A percentile compares a stretch with the other conserved stretches of the same genome.
Conservation (phyloP, 1,140 invertebrate genomes). For the Phocides pigmalion region DNA sequence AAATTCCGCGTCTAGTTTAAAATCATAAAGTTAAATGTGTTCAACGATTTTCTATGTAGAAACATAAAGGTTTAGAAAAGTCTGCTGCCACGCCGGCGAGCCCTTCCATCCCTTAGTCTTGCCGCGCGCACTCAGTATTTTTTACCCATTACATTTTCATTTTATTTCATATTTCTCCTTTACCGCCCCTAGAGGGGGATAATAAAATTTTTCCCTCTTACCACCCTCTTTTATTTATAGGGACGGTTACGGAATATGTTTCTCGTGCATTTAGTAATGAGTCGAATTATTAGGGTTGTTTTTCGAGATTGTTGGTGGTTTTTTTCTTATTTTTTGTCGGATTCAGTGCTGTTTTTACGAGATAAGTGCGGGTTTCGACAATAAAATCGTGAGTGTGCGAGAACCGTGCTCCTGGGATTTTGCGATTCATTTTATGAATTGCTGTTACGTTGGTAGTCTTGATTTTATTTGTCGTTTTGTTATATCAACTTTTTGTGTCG, state of each 20-base stretch:
- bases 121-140: slow-evolving; percentile 72
- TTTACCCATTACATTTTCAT: slow-evolving; percentile 83
- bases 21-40: too few relatives aligned
- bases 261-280: slow-evolving; percentile 78
- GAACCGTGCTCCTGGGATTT: slow-evolving; percentile 30
- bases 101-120: slow-evolving; percentile 76
- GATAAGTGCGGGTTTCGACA: slow-evolving; percentile 66
- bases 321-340: slow-evolving; percentile 51
- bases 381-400: slow-evolving; percentile 42
- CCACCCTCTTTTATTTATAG: slow-evolving; percentile 77
- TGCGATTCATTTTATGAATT: slow-evolving; percentile 45
- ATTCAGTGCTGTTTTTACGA: slow-evolving; percentile 51
- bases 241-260: slow-evolving; percentile 78
- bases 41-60: too few relatives aligned
- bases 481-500: slow-evolving; percentile 5
- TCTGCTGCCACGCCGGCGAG: slow-evolving; percentile 43
- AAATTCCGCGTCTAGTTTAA: too few relatives aligned
- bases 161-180: slow-evolving; percentile 83
- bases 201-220: slow-evolving; percentile 81
- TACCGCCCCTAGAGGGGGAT: slow-evolving; percentile 59
- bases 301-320: slow-evolving; percentile 61
- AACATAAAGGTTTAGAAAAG: too few relatives aligned
- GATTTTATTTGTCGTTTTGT: slow-evolving; percentile 36
- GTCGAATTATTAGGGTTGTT: slow-evolving; percentile 79
- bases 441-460: slow-evolving; percentile 24